Conservation (phyloP, 2,888 invertebrate genomes). For the Cinara cedri region DNA sequence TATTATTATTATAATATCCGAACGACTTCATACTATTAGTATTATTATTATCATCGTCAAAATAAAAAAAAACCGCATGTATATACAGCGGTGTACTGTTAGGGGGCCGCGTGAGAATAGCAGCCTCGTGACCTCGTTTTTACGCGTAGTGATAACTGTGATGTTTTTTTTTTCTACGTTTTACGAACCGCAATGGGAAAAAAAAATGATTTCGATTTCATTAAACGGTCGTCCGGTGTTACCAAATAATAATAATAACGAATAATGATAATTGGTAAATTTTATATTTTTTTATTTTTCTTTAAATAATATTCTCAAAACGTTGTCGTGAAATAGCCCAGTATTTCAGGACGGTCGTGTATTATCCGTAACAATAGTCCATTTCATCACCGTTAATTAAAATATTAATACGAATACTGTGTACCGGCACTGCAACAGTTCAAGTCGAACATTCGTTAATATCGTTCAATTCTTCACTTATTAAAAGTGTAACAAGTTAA, state of each 20-base stretch:
- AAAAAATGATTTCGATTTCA: conserved; percentile 32
- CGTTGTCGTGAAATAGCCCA: too few species aligned
- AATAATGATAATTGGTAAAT: background rate
- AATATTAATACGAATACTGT: too few species aligned
- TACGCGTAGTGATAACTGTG: background rate
- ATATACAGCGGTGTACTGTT: background rate
- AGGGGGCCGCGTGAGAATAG: conserved; percentile 25
- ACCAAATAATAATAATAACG: conserved; percentile 8
- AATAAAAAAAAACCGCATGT: too few species aligned
- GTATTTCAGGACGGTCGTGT: too few species aligned
- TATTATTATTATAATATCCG: background rate
- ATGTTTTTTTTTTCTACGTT: conserved; percentile 8
- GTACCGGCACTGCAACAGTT: too few species aligned
- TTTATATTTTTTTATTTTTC: too few species aligned
- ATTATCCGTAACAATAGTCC: too few species aligned
- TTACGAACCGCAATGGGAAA: conserved; percentile 24
- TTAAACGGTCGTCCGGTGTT: conserved; percentile 42
- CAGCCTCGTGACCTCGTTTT: conserved; percentile 47
- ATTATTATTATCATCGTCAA: background rate
- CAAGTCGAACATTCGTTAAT: too few species aligned
- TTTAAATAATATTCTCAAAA: too few species aligned
- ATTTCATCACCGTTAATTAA: too few species aligned
- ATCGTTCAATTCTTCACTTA: too few species aligned
- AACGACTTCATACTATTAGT: background rate
- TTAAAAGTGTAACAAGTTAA: too few species aligned